Evolutionary conservation across 2,888 invertebrate species (phyloP).

Genomic region (Cryptus viduatorius): DNA sequence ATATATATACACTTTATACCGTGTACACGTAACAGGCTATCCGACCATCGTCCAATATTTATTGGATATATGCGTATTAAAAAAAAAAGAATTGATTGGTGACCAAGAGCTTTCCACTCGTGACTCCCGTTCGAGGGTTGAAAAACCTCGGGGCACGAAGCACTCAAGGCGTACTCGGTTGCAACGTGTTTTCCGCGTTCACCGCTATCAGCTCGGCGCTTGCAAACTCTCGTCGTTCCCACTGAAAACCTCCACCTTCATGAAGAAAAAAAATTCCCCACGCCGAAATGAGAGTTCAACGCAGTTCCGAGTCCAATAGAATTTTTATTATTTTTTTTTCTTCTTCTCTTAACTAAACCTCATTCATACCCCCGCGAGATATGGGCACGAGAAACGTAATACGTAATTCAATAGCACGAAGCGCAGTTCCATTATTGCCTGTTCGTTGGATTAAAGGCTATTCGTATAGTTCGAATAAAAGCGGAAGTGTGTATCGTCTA

Average conservation of each 20-base stretch:
- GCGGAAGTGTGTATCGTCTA: neutral
- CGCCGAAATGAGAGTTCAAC: constrained; percentile 32
- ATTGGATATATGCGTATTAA: constrained; percentile 38
- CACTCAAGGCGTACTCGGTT: constrained; percentile 30
- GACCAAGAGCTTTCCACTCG: constrained; percentile 46
- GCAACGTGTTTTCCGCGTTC: constrained; percentile 54
- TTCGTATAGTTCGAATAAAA: neutral
- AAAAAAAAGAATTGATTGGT: constrained; percentile 49
- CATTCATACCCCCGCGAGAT: neutral
- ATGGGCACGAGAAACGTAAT: constrained; percentile 25
- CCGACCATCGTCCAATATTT: constrained; percentile 24
- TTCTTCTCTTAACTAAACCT: neutral
- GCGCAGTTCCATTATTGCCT: neutral
- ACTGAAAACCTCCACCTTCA: constrained; percentile 25
- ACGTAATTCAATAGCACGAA: constrained; percentile 34
- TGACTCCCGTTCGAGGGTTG: constrained; percentile 21
- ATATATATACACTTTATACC: too few relatives aligned
- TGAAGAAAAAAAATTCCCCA: constrained; percentile 12
- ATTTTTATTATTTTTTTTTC: neutral
- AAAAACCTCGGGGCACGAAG: constrained; percentile 65
- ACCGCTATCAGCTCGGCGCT: constrained; percentile 31
- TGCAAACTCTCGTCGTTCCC: constrained; percentile 26
- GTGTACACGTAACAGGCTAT: neutral
- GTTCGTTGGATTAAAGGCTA: neutral
- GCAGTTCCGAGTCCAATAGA: constrained; percentile 19